Evolutionary conservation across 2,888 invertebrate genomes (phyloP).

Genomic region (Lydus trimaculatus): DNA sequence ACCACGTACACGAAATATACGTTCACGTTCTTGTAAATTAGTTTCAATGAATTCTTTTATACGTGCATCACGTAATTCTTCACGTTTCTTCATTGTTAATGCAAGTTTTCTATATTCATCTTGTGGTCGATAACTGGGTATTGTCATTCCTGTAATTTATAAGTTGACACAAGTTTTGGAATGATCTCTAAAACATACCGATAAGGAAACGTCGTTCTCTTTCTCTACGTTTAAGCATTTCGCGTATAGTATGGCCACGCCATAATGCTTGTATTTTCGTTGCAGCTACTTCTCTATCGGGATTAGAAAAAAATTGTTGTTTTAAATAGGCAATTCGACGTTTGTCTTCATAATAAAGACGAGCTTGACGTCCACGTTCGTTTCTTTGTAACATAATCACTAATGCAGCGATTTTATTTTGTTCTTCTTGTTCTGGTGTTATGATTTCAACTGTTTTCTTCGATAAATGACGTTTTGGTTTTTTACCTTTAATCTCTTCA

Average conservation of each 20-base stretch:
- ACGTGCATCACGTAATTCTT: slow-evolving; percentile 61
- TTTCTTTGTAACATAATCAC: slow-evolving; percentile 60
- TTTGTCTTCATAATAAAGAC: slow-evolving; percentile 51
- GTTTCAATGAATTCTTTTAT: slow-evolving; percentile 61
- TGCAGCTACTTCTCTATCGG: slow-evolving; percentile 47
- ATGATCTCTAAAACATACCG: slow-evolving; percentile 27
- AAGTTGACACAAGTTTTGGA: background rate
- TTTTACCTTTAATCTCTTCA: background rate
- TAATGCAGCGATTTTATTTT: slow-evolving; percentile 44
- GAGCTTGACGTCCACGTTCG: slow-evolving; percentile 60
- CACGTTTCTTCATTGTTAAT: slow-evolving; percentile 61
- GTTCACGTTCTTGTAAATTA: slow-evolving; percentile 63
- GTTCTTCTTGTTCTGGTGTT: slow-evolving; percentile 32
- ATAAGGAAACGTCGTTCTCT: slow-evolving; percentile 61
- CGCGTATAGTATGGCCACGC: slow-evolving; percentile 61
- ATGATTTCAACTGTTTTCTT: background rate
- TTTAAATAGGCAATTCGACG: slow-evolving; percentile 6
- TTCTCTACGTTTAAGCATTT: slow-evolving; percentile 59
- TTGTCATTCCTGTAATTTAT: slow-evolving; percentile 62
- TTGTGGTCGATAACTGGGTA: slow-evolving; percentile 62
- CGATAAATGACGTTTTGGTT: background rate
- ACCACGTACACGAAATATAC: slow-evolving; percentile 62
- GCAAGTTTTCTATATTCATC: slow-evolving; percentile 62
- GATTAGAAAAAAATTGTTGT: slow-evolving; percentile 23
- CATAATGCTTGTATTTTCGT: slow-evolving; percentile 59